A percentile compares a stretch with the other conserved stretches of the same genome.
phyloP scores from a whole-genome alignment of 2,113 vertebrate species.

The Stigmatopora nigra region DNA sequence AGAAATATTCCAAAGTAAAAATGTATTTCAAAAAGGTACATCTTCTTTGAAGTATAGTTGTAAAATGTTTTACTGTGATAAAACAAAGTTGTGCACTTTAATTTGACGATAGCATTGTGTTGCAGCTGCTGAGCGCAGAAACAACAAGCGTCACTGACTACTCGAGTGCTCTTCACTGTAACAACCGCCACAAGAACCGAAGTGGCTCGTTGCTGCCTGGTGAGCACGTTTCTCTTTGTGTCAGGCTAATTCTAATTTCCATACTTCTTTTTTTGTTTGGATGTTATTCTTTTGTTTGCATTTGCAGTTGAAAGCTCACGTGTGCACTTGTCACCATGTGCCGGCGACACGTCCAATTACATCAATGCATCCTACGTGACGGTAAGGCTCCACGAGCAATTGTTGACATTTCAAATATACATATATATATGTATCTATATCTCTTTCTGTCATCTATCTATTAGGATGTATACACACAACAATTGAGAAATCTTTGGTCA shows the following conservation, averaged over 20 bases:
- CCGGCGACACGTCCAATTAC: slow-evolving; percentile 81
- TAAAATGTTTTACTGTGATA: not conserved
- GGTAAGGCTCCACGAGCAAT: slow-evolving; percentile 64
- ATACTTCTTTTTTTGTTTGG: not conserved
- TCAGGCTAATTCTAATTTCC: not conserved
- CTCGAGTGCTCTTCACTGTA: slow-evolving; percentile 78
- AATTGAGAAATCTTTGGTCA: too few relatives aligned
- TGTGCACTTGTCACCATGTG: slow-evolving; percentile 75
- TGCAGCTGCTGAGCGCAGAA: not conserved
- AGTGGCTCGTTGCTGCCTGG: slow-evolving; percentile 81
- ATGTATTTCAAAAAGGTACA: too few relatives aligned
- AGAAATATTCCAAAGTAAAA: too few relatives aligned
- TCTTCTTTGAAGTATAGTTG: not conserved
- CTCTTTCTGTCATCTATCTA: too few relatives aligned
- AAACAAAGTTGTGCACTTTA: not conserved
- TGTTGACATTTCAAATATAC: too few relatives aligned
- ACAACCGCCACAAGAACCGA: slow-evolving; percentile 84
- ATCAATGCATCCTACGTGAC: slow-evolving; percentile 88
- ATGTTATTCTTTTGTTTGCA: not conserved
- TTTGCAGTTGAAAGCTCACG: slow-evolving; percentile 81
- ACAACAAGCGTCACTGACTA: slow-evolving; percentile 58
- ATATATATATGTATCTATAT: too few relatives aligned
- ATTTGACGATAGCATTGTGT: not conserved
- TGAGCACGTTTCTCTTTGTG: slow-evolving; percentile 45
- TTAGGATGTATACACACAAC: too few relatives aligned